Evolutionary conservation across 1,140 invertebrate species (phyloP).

Genomic region (Hylaeus volcanicus): DNA sequence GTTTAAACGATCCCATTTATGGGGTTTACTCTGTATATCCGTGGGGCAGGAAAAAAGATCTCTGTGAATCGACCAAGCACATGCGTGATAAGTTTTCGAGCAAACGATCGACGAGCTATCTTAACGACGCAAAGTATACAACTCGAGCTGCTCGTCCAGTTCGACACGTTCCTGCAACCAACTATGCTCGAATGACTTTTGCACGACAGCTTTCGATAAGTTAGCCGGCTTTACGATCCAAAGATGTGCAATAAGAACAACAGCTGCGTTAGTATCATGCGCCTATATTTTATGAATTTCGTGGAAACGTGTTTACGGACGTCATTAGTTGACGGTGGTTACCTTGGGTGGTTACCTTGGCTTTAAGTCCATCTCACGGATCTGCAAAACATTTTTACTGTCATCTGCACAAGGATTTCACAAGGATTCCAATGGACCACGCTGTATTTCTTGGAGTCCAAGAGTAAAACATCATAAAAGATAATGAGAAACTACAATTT

Average conservation of each 20-base stretch:
- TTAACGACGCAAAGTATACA: slow-evolving; percentile 58
- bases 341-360: too few species aligned
- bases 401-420: too few species aligned
- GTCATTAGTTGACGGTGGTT: slow-evolving; percentile 35
- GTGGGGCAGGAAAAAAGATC: slow-evolving; percentile 22
- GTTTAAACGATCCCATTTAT: too few species aligned
- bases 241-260: slow-evolving; percentile 66
- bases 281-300: slow-evolving; percentile 59
- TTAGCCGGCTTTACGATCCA: slow-evolving; percentile 59
- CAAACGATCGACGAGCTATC: slow-evolving; percentile 50
- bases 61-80: not conserved
- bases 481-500: too few species aligned
- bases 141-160: slow-evolving; percentile 15
- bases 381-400: too few species aligned
- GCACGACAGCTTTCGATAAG: slow-evolving; percentile 61
- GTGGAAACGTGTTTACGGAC: slow-evolving; percentile 45
- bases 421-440: too few species aligned
- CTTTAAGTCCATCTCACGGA: too few species aligned
- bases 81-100: not conserved
- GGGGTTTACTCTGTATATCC: not conserved
- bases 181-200: slow-evolving; percentile 48
- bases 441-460: too few species aligned
- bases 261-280: slow-evolving; percentile 53
- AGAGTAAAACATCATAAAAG: too few species aligned
- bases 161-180: slow-evolving; percentile 14